These are phyloP conservation scores for Pandemis cinnamomeana DNA, from an alignment of 2,888 invertebrate genomes.

Conservation along the genomic window DNA sequence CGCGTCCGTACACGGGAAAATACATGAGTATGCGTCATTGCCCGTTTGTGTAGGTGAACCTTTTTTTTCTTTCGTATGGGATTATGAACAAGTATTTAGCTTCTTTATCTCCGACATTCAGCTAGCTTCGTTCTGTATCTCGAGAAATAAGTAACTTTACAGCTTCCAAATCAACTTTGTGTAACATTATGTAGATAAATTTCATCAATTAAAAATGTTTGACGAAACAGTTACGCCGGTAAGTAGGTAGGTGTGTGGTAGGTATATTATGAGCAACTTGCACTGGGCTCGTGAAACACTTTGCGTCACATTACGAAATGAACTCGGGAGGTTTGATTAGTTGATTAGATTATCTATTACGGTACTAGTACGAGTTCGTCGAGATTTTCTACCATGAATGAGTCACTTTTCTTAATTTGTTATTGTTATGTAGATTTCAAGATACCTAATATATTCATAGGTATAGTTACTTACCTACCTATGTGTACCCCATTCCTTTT, in stretches of 20 bases:
- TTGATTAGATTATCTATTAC: slow-evolving; percentile 40
- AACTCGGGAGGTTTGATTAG: slow-evolving; percentile 34
- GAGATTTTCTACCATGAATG: neutral
- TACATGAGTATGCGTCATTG: slow-evolving; percentile 50
- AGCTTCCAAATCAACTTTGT: slow-evolving; percentile 31
- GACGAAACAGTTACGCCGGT: slow-evolving; percentile 32
- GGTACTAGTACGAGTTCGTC: slow-evolving; percentile 5
- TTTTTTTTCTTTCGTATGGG: slow-evolving; percentile 74
- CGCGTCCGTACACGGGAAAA: slow-evolving; percentile 60
- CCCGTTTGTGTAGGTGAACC: slow-evolving; percentile 66
- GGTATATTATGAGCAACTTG: slow-evolving; percentile 20
- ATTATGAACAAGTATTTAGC: slow-evolving; percentile 73
- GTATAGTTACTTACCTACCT: neutral
- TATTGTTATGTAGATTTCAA: no score
- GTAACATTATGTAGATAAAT: slow-evolving; percentile 13
- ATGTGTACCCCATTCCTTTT: no score
- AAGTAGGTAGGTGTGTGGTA: slow-evolving; percentile 17
- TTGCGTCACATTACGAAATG: slow-evolving; percentile 40
- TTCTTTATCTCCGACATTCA: slow-evolving; percentile 55
- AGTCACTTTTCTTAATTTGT: neutral
- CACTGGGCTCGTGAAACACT: slow-evolving; percentile 31
- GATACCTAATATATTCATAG: neutral
- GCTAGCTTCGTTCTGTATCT: slow-evolving; percentile 39
- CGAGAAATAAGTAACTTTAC: slow-evolving; percentile 37
- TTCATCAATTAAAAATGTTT: slow-evolving; percentile 24